Conservation (phyloP, 2,888 invertebrate species). For the Dasypogon diadema region DNA sequence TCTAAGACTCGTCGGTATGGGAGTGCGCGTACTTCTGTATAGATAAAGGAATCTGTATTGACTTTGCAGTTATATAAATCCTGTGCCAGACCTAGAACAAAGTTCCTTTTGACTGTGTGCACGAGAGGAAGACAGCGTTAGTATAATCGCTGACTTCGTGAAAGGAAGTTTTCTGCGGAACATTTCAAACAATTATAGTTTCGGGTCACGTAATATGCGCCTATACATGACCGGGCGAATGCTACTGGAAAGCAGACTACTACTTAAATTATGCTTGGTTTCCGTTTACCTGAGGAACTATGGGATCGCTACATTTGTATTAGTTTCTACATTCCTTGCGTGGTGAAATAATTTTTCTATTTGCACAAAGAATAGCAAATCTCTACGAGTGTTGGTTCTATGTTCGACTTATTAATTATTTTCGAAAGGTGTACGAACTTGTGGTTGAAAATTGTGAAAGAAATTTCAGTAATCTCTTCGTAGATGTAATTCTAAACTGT, state of each 20-base stretch:
- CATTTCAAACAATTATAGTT: constrained; percentile 50
- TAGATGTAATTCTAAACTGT: too few species aligned
- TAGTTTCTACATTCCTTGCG: background rate
- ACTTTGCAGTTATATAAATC: constrained; percentile 50
- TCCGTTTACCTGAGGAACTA: constrained; percentile 37
- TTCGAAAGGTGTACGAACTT: background rate
- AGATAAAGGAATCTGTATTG: constrained; percentile 48
- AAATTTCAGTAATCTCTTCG: too few species aligned
- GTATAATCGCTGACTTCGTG: constrained; percentile 50
- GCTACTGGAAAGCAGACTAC: constrained; percentile 30
- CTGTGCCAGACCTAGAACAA: constrained; percentile 21
- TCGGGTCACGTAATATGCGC: constrained; percentile 51
- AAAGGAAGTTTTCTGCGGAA: constrained; percentile 51
- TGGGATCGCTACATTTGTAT: background rate
- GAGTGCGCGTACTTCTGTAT: constrained; percentile 17
- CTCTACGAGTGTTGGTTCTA: constrained; percentile 1
- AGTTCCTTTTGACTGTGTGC: constrained; percentile 22
- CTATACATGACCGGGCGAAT: constrained; percentile 40
- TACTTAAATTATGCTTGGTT: constrained; percentile 36
- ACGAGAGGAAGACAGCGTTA: constrained; percentile 40
- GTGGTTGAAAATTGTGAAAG: background rate
- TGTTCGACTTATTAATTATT: constrained; percentile 7
- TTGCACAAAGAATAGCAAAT: constrained; percentile 32
- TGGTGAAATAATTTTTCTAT: constrained; percentile 16
- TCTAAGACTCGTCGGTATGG: background rate